Evolutionary conservation across 1,140 invertebrate species (phyloP), one percentile per base, ranked within the genome.

Genomic region (Formica selysi): DNA sequence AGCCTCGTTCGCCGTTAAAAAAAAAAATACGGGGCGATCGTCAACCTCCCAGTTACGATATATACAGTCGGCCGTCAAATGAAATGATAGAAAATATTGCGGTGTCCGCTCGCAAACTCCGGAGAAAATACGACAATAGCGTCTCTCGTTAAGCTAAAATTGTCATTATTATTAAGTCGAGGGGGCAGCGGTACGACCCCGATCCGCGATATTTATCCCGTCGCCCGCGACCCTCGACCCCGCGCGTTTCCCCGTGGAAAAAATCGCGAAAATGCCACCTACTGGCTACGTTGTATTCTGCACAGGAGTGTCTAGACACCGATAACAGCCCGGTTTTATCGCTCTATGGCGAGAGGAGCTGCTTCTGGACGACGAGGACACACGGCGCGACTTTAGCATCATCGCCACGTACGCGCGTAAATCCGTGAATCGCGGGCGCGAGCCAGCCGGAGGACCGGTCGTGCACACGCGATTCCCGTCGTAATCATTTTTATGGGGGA

Each of bases 281-380:
- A 32, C 32, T 36, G 61, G 19, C 57, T 19, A 62, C 48, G 54
- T 85, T 85, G 59, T 85, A 78, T 85, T 85, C 73, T 61, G 26
- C 29, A 32, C 32, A 44, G 44, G 44, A 62, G 44, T 26, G 32
- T 84, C 71, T 19, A 51, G 10, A 57, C 44, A 61, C 26, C 36
- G 78, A 65, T 78, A 57, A 65, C 16, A 85, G 61, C 29, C 13
- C 59, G 76, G 81, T 85, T 79, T 85, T 85, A 85, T 85, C 73
- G 73, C 44, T 36, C 7, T 16, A 13, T 19, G 22, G 29, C 51
- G 32, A 8, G 38, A 44, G 32, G 32, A 85, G 36, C 57, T 36
- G 10, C 13, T 36, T 19, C 32, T 44, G 41, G 41, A 26, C 41
- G 68, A 32, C 32, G 67, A 13, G 38, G 51, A 71, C 32, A 32